Evolutionary conservation across 2,888 invertebrate genomes (phyloP).

Genomic region (Agrochola litura): DNA sequence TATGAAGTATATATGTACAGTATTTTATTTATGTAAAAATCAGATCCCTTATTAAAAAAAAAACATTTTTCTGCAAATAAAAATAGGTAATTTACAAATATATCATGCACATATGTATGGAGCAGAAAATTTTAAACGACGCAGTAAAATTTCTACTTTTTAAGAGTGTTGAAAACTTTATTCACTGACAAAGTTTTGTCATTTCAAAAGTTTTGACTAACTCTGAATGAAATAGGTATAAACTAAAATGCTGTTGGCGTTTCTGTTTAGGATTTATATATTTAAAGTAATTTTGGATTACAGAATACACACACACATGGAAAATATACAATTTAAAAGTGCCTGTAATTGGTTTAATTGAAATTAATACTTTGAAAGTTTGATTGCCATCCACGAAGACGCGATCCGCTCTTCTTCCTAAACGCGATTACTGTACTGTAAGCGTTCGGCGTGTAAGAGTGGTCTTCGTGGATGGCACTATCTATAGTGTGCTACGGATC

Average conservation of each 20-base stretch:
- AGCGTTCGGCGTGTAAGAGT: too few species aligned
- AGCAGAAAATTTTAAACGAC: not conserved
- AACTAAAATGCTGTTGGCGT: not conserved
- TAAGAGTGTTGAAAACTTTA: not conserved
- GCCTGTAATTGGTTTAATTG: too few species aligned
- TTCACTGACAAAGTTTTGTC: slow-evolving; percentile 16
- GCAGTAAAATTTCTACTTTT: slow-evolving; percentile 18
- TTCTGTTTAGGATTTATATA: not conserved
- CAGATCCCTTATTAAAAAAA: too few species aligned
- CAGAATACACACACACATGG: not conserved
- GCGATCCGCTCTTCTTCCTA: too few species aligned
- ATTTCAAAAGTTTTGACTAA: not conserved
- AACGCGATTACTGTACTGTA: too few species aligned
- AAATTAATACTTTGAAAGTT: too few species aligned
- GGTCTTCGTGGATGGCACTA: too few species aligned
- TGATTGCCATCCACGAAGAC: too few species aligned
- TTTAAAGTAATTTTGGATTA: not conserved
- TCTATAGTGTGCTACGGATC: not conserved
- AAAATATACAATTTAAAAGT: too few species aligned
- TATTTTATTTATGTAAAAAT: too few species aligned
- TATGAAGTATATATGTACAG: not conserved
- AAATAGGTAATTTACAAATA: not conserved
- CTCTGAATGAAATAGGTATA: not conserved
- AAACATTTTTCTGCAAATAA: not conserved
- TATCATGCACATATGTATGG: slow-evolving; percentile 1